Evolutionary conservation across 2,113 vertebrate genomes (phyloP).

Genomic region (Coptodon bakossiorum): DNA sequence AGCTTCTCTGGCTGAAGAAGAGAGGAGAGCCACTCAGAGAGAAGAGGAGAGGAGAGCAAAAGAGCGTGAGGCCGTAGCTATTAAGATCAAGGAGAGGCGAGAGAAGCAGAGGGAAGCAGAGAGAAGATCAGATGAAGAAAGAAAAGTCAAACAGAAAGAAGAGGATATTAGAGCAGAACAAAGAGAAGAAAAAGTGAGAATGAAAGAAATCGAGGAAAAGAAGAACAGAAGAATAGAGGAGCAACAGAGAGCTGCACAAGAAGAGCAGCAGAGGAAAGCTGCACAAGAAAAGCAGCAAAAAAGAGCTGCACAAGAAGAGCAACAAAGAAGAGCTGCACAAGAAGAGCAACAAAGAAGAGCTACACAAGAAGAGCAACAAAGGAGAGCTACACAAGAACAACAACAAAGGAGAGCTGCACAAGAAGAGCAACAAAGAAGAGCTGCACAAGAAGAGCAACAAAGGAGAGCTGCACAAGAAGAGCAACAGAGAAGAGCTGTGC

Average conservation of each 20-base stretch:
- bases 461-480: neutral
- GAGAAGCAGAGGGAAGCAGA: slow-evolving; percentile 43
- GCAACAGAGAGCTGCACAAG: neutral
- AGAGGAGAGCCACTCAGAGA: slow-evolving; percentile 28
- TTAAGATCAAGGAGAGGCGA: slow-evolving; percentile 20
- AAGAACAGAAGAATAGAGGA: neutral
- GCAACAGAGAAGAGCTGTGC: neutral
- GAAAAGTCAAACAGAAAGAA: slow-evolving; percentile 2
- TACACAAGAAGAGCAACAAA: rapidly evolving
- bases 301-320: neutral
- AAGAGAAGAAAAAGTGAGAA: neutral
- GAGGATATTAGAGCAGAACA: neutral
- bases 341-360: neutral
- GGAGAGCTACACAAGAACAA: rapidly evolving
- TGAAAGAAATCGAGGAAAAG: neutral
- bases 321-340: neutral
- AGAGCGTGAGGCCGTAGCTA: slow-evolving; percentile 40
- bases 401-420: rapidly evolving
- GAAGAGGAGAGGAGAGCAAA: slow-evolving; percentile 45
- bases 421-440: neutral
- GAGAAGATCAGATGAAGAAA: slow-evolving; percentile 16
- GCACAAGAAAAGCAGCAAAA: rapidly evolving
- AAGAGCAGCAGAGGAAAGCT: neutral
- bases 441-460: neutral
- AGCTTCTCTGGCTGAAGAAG: slow-evolving; percentile 40